phyloP scores from a whole-genome alignment of 2,888 invertebrate genomes.

The Aleiodes alternator region DNA sequence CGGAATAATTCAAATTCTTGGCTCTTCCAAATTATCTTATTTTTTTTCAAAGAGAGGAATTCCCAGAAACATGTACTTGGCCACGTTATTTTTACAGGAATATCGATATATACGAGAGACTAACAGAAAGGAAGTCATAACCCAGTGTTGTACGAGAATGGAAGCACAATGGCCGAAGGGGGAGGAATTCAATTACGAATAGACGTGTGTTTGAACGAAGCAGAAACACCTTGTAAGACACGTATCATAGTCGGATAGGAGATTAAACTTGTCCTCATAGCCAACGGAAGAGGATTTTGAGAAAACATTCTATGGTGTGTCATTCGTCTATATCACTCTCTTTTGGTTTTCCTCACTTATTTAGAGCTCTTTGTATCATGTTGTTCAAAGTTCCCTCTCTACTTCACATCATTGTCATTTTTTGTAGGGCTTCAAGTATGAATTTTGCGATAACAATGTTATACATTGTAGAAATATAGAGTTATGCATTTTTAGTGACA shows the following conservation, averaged over 20 bases:
- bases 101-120: background rate
- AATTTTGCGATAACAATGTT: too few relatives aligned
- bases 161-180: constrained; percentile 35
- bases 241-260: constrained; percentile 36
- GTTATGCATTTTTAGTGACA: too few relatives aligned
- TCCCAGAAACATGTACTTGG: too few relatives aligned
- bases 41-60: too few relatives aligned
- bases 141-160: constrained; percentile 19
- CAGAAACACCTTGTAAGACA: constrained; percentile 28
- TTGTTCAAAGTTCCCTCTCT: constrained; percentile 1
- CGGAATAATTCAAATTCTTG: too few relatives aligned
- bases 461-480: too few relatives aligned
- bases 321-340: constrained; percentile 9
- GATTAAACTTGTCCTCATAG: constrained; percentile 38
- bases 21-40: too few relatives aligned
- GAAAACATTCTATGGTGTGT: constrained; percentile 31
- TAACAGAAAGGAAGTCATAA: constrained; percentile 7
- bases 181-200: constrained; percentile 36
- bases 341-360: constrained; percentile 1
- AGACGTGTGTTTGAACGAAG: constrained; percentile 22
- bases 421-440: too few relatives aligned
- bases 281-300: constrained; percentile 12
- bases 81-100: too few relatives aligned
- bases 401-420: background rate
- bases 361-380: constrained; percentile 14